These are phyloP conservation scores for Sorex fumeus DNA, from an alignment of 2,113 vertebrate species.

Conservation along the genomic window DNA sequence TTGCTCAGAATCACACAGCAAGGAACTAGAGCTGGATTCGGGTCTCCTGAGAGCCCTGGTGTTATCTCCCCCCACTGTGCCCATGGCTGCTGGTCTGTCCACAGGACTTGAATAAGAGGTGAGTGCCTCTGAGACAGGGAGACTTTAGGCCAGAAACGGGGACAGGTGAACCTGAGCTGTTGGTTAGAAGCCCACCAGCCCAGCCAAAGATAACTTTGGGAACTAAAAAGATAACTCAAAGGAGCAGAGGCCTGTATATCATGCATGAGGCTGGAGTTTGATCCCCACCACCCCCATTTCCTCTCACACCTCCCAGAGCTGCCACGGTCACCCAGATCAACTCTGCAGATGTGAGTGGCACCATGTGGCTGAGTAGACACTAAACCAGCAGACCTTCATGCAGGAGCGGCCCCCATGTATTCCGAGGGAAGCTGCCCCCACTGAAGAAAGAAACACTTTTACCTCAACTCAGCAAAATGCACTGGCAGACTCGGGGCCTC, in stretches of 20 bases:
- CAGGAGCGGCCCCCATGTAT: too few relatives aligned
- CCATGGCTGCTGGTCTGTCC: background rate
- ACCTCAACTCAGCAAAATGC: conserved; percentile 1
- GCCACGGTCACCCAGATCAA: too few relatives aligned
- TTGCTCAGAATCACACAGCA: conserved; percentile 40
- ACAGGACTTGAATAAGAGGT: accelerated
- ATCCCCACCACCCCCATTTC: too few relatives aligned
- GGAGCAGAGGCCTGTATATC: too few relatives aligned
- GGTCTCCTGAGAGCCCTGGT: background rate
- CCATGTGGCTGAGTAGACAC: too few relatives aligned
- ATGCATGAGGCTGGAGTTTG: too few relatives aligned
- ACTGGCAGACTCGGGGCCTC: background rate
- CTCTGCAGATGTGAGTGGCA: too few relatives aligned
- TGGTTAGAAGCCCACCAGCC: background rate
- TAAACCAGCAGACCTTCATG: too few relatives aligned
- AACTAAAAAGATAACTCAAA: too few relatives aligned
- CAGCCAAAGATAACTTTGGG: background rate
- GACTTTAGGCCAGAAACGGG: background rate
- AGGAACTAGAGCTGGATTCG: background rate
- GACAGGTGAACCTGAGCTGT: background rate
- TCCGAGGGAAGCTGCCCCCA: too few relatives aligned
- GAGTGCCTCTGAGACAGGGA: background rate
- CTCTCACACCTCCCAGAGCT: too few relatives aligned
- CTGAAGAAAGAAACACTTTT: background rate
- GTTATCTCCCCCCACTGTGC: background rate